Evolutionary conservation across 2,797 vertebrate species (phyloP).

Genomic region (Crax fasciolata): DNA sequence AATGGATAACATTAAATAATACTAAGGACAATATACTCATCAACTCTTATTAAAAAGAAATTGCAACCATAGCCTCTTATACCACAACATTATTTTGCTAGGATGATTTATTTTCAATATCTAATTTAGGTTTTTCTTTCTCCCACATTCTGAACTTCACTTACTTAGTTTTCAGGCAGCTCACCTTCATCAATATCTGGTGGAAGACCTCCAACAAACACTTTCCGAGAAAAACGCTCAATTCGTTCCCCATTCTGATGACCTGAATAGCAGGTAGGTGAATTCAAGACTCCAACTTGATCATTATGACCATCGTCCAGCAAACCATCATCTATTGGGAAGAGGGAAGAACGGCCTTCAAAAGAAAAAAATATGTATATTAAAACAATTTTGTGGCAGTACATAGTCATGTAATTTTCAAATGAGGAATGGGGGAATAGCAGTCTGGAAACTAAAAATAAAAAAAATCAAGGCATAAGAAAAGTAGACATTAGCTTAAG

Average conservation of each 20-base stretch:
- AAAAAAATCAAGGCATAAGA: neutral
- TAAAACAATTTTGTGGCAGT: neutral
- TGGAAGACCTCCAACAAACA: conserved; percentile 97
- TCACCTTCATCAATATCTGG: conserved; percentile 98
- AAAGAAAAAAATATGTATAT: conserved; percentile 51
- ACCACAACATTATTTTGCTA: neutral
- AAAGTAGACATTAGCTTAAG: neutral
- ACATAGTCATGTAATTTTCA: neutral
- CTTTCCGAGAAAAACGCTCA: conserved; percentile 97
- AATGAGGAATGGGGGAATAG: neutral
- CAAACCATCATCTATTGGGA: conserved; percentile 96
- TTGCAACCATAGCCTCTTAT: neutral
- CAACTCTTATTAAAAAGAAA: neutral
- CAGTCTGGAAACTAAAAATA: conserved; percentile 2
- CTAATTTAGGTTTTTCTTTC: neutral
- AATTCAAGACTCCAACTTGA: conserved; percentile 93
- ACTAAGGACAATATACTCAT: neutral
- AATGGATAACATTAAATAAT: neutral
- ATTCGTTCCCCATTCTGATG: conserved; percentile 97
- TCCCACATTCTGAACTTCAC: neutral
- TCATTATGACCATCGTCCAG: conserved; percentile 94
- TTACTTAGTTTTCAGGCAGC: neutral
- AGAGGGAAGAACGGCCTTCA: conserved; percentile 96
- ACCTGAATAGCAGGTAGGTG: conserved; percentile 91
- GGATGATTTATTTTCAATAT: neutral